Percentiles rank a stretch among this genome's conserved stretches.
Evolutionary conservation across 2,797 vertebrate species (phyloP).

Genomic region (Myotis myotis): DNA sequence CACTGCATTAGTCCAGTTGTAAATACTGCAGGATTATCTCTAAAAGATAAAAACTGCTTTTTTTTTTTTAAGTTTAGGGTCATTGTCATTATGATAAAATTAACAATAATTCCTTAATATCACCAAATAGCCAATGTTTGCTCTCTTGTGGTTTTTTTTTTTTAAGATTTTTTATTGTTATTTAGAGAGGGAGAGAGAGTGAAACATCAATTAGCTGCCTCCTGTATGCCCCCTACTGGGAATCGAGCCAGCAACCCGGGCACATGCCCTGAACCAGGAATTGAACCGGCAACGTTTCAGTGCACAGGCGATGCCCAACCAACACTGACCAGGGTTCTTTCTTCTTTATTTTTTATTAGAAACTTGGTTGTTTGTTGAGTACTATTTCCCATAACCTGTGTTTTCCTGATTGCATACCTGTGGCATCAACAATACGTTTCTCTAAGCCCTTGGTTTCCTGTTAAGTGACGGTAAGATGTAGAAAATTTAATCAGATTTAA

Average conservation of each 20-base stretch:
- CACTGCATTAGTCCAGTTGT: not conserved
- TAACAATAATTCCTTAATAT: not conserved
- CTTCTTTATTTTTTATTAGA: not conserved
- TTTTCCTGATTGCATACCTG: not conserved
- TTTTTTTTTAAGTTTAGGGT: not conserved
- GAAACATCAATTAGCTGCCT: not conserved
- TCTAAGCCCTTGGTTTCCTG: not conserved
- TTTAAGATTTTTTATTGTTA: not conserved
- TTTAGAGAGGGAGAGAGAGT: not conserved
- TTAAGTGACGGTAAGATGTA: not conserved
- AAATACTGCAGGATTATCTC: not conserved
- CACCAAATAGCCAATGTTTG: not conserved
- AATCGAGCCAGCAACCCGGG: not conserved
- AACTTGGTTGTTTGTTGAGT: not conserved
- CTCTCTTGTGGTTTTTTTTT: not conserved
- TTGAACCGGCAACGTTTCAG: not conserved
- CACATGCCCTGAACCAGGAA: not conserved
- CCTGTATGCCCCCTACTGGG: not conserved
- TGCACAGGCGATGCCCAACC: no score
- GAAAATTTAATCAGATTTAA: slow-evolving; percentile 50
- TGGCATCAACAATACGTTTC: not conserved
- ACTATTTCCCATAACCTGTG: not conserved
- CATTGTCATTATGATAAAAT: not conserved
- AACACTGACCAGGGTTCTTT: not conserved
- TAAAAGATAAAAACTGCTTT: not conserved